A percentile compares a stretch with the other conserved stretches of the same genome.
These are phyloP conservation scores for Poecilobothrus nobilitatus DNA, from an alignment of 2,888 invertebrate genomes.

Conservation along the genomic window DNA sequence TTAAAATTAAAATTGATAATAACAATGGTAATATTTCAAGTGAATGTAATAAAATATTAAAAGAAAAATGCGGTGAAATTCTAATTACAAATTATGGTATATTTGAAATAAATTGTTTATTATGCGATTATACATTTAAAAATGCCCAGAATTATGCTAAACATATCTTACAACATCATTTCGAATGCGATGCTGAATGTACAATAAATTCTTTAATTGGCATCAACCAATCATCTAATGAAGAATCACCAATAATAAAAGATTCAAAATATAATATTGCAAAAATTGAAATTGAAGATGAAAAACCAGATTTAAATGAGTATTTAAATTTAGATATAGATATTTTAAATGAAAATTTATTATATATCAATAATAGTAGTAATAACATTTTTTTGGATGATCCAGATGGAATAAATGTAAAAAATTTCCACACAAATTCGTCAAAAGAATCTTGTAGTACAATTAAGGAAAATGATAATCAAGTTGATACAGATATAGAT, in stretches of 20 bases:
- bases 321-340: background rate
- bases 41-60: background rate
- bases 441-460: no score
- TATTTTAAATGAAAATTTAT: background rate
- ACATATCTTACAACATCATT: background rate
- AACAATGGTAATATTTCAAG: no score
- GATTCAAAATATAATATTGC: background rate
- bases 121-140: background rate
- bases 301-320: background rate
- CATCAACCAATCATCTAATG: background rate
- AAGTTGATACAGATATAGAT: no score
- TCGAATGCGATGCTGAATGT: background rate
- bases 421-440: no score
- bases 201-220: background rate
- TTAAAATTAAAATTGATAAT: no score
- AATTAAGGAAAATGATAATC: background rate
- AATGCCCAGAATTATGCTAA: background rate
- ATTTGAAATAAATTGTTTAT: background rate
- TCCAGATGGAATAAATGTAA: no score
- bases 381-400: no score
- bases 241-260: background rate
- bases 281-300: background rate
- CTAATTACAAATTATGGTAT: background rate
- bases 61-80: slow-evolving; percentile 8
- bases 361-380: background rate